phyloP scores from a whole-genome alignment of 2,888 invertebrate species.

The Gortyna flavago region DNA sequence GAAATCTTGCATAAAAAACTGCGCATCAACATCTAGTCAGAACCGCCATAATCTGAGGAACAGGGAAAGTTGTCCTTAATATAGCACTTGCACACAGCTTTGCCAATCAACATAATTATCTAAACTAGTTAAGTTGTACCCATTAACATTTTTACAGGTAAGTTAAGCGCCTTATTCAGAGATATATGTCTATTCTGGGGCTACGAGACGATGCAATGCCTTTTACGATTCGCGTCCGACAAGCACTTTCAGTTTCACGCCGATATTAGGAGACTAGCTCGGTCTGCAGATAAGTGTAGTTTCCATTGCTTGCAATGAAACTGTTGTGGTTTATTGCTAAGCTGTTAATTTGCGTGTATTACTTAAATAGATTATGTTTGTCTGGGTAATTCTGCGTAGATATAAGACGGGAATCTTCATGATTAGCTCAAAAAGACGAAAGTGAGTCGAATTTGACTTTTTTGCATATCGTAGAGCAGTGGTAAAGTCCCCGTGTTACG shows the following conservation, averaged over 20 bases:
- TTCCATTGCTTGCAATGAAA: constrained; percentile 25
- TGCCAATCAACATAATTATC: constrained; percentile 40
- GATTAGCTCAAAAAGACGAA: neutral
- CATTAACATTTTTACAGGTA: constrained; percentile 56
- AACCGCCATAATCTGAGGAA: neutral
- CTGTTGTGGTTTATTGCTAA: constrained; percentile 7
- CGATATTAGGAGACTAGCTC: constrained; percentile 19
- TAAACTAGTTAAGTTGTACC: constrained; percentile 46
- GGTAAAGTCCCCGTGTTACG: too few relatives aligned
- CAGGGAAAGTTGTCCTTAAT: constrained; percentile 44
- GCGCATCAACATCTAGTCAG: neutral
- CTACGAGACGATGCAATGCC: constrained; percentile 27
- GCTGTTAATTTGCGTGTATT: neutral
- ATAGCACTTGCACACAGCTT: constrained; percentile 11
- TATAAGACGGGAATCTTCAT: neutral
- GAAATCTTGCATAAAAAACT: constrained; percentile 10
- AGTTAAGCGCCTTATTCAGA: constrained; percentile 50
- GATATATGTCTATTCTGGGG: constrained; percentile 35
- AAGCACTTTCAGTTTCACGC: constrained; percentile 56
- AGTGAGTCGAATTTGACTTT: neutral
- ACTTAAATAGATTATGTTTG: neutral
- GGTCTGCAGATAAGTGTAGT: neutral
- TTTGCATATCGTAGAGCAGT: neutral
- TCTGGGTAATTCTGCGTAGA: neutral
- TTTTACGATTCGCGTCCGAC: constrained; percentile 38